A percentile compares a stretch with the other conserved stretches of the same genome.
These are phyloP conservation scores for Meiosimyza decipiens DNA, from an alignment of 2,888 invertebrate species.

Conservation along the genomic window DNA sequence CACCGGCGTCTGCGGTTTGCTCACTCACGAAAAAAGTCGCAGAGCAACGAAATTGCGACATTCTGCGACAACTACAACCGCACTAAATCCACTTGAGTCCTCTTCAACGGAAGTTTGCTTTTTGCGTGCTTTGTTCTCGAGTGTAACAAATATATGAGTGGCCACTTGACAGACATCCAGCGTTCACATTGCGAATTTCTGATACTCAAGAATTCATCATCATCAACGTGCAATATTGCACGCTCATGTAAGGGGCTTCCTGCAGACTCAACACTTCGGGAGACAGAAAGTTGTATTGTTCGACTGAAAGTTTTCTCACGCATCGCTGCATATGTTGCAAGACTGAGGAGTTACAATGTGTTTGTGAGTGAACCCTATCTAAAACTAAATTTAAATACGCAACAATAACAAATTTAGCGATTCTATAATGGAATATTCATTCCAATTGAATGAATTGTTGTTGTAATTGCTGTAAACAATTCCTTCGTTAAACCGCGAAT, in stretches of 20 bases:
- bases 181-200: slow-evolving; percentile 21
- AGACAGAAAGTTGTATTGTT: slow-evolving; percentile 20
- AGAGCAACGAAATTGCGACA: slow-evolving; percentile 1
- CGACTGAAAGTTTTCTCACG: slow-evolving; percentile 20
- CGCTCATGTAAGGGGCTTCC: slow-evolving; percentile 30
- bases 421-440: background rate
- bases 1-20: background rate
- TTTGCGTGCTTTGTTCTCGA: slow-evolving; percentile 44
- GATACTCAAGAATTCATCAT: slow-evolving; percentile 20
- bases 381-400: slow-evolving; percentile 25
- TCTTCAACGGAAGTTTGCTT: slow-evolving; percentile 33
- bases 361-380: too few species aligned
- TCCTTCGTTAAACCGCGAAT: slow-evolving; percentile 14
- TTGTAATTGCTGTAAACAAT: slow-evolving; percentile 17
- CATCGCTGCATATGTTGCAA: slow-evolving; percentile 19
- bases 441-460: slow-evolving; percentile 3
- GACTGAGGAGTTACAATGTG: too few species aligned
- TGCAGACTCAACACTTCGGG: slow-evolving; percentile 32
- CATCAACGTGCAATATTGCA: slow-evolving; percentile 24
- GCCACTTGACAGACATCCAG: slow-evolving; percentile 57
- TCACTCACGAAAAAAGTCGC: background rate
- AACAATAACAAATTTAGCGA: slow-evolving; percentile 28
- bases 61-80: background rate
- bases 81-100: slow-evolving; percentile 10
- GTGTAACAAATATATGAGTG: slow-evolving; percentile 60